Percentiles rank a stretch among this genome's conserved stretches.
Evolutionary conservation across 2,888 invertebrate species (phyloP).

Genomic region (Melieria crassipennis): DNA sequence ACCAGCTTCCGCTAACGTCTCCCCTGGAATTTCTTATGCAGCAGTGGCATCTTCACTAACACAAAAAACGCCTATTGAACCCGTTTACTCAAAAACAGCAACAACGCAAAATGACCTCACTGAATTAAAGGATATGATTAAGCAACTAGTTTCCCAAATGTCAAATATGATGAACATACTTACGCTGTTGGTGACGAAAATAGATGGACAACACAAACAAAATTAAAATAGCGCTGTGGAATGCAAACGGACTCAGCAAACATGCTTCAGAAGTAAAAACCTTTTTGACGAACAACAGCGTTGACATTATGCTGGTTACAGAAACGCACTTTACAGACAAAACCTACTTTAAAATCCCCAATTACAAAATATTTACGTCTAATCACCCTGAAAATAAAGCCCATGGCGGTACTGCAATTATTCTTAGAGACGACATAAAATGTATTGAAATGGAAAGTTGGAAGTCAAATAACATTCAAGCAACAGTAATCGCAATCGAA

Average conservation of each 20-base stretch:
- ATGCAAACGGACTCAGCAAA: slow-evolving; percentile 9
- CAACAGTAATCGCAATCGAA: no score
- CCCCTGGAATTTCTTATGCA: no score
- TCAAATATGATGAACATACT: background rate
- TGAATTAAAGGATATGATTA: no score
- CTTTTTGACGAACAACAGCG: slow-evolving; percentile 2
- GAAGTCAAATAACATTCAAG: no score
- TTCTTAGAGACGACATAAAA: background rate
- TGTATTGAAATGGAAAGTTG: background rate
- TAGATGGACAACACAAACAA: background rate
- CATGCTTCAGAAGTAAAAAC: slow-evolving; percentile 2
- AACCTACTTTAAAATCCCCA: background rate
- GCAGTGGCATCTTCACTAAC: no score
- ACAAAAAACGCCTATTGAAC: no score
- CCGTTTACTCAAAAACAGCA: no score
- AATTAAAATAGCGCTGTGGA: slow-evolving; percentile 6
- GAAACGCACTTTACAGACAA: slow-evolving; percentile 12
- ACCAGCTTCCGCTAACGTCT: no score
- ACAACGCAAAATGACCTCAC: no score
- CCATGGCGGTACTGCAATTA: background rate
- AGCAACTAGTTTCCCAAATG: no score
- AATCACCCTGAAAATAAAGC: background rate
- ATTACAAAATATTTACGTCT: background rate
- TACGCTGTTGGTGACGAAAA: background rate
- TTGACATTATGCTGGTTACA: slow-evolving; percentile 10